phyloP scores from a whole-genome alignment of 2,888 invertebrate genomes.

The Orchesellides sinensis region DNA sequence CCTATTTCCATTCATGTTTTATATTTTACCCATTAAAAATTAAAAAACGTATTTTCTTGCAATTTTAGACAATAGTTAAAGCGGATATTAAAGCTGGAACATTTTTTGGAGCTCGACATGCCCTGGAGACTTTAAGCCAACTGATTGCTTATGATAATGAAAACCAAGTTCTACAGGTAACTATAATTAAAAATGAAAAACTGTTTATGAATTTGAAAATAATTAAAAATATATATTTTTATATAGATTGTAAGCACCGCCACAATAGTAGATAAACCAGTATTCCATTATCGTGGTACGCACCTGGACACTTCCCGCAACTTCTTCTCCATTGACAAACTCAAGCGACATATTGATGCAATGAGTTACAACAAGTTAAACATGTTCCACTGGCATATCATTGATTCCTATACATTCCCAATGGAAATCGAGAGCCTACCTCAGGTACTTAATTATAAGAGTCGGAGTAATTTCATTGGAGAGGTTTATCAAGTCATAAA shows the following conservation, averaged over 20 bases:
- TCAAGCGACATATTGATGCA: conserved; percentile 86
- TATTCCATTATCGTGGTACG: conserved; percentile 90
- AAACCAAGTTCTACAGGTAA: conserved; percentile 79
- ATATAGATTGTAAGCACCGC: too few relatives aligned
- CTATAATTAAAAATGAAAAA: conserved; percentile 81
- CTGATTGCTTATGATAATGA: conserved; percentile 79
- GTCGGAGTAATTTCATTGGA: too few relatives aligned
- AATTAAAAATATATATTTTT: too few relatives aligned
- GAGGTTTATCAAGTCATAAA: too few relatives aligned
- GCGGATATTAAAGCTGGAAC: too few relatives aligned
- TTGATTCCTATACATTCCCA: conserved; percentile 95
- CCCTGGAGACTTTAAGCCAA: conserved; percentile 86
- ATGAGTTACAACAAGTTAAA: conserved; percentile 94
- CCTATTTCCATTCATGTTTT: too few relatives aligned
- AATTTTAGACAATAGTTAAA: too few relatives aligned
- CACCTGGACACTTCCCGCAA: conserved; percentile 92
- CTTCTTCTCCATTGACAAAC: conserved; percentile 85
- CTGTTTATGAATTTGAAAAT: too few relatives aligned
- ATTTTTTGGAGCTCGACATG: conserved; percentile 87
- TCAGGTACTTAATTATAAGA: too few relatives aligned
- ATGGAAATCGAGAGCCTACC: conserved; percentile 86
- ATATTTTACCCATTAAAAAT: too few relatives aligned
- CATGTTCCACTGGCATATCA: conserved; percentile 94
- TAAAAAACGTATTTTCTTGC: too few relatives aligned
- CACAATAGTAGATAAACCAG: conserved; percentile 88